Percentiles rank a stretch among this genome's conserved stretches.
phyloP scores from a whole-genome alignment of 92 coral and sea anemone species.

The Porites lobata region DNA sequence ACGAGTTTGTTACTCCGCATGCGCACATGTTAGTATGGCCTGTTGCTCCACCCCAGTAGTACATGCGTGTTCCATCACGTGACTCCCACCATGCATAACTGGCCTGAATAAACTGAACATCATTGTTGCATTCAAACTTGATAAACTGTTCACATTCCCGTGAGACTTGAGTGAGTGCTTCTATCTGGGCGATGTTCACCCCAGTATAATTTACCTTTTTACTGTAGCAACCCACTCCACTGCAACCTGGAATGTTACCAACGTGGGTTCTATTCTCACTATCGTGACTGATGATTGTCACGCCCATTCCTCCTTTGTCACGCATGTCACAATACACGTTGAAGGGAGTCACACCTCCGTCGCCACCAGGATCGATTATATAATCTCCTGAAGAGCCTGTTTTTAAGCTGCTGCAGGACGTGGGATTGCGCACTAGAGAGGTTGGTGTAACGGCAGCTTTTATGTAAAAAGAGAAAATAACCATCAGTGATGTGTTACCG shows the following conservation, averaged over 20 bases:
- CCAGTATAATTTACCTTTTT: slow-evolving; percentile 62
- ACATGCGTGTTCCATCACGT: slow-evolving; percentile 73
- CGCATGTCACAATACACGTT: slow-evolving; percentile 64
- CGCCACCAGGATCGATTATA: not conserved
- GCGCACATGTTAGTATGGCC: slow-evolving; percentile 72
- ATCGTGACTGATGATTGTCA: not conserved
- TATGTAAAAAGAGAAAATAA: too few species aligned
- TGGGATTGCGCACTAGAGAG: not conserved
- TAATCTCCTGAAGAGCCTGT: not conserved
- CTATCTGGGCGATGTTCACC: slow-evolving; percentile 61
- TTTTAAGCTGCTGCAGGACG: not conserved
- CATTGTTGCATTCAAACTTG: slow-evolving; percentile 69
- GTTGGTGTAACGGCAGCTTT: not conserved
- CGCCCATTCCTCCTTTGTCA: slow-evolving; percentile 51
- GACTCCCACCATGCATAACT: slow-evolving; percentile 80
- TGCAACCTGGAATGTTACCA: slow-evolving; percentile 7
- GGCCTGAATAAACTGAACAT: not conserved
- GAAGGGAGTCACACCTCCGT: slow-evolving; percentile 31
- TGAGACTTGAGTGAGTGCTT: slow-evolving; percentile 62
- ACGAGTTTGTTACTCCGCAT: slow-evolving; percentile 80
- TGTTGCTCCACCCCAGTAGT: slow-evolving; percentile 84
- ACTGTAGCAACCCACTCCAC: slow-evolving; percentile 41
- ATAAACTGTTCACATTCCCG: slow-evolving; percentile 77
- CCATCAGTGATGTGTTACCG: not conserved
- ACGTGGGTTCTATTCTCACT: not conserved